Evolutionary conservation across 2,888 invertebrate genomes (phyloP).

Genomic region (Fabriciana adippe): DNA sequence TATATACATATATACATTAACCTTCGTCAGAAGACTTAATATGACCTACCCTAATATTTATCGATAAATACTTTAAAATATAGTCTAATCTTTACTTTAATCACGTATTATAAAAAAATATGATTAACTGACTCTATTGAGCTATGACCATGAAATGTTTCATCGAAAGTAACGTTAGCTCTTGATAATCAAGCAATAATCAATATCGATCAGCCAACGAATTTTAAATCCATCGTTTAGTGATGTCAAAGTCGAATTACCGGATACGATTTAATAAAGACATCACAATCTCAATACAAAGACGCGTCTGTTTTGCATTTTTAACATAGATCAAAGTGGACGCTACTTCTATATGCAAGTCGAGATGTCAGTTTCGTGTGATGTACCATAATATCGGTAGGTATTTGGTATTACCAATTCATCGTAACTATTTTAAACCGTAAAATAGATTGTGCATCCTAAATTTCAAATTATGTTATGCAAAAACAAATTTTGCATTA

Average conservation of each 20-base stretch:
- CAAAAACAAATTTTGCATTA: too few species aligned
- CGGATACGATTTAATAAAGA: conserved; percentile 17
- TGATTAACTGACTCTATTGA: not conserved
- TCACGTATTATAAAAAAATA: conserved; percentile 8
- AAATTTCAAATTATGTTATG: too few species aligned
- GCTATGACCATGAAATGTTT: conserved; percentile 1
- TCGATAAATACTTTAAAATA: too few species aligned
- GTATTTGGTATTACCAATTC: conserved; percentile 12
- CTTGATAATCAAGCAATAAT: conserved; percentile 6
- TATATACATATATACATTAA: too few species aligned
- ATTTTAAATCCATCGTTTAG: conserved; percentile 14
- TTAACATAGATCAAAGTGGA: conserved; percentile 16
- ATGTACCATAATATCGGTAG: conserved; percentile 6
- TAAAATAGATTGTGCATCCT: not conserved
- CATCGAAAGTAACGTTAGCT: conserved; percentile 5
- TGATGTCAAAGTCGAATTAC: conserved; percentile 8
- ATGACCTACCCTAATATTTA: too few species aligned
- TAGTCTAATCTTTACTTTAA: not conserved
- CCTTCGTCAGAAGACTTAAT: too few species aligned
- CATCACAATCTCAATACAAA: conserved; percentile 17
- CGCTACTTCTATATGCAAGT: conserved; percentile 15
- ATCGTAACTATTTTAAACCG: not conserved
- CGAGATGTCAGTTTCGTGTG: conserved; percentile 3
- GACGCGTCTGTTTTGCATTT: conserved; percentile 15
- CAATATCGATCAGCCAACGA: conserved; percentile 6